Base-by-base conservation (phyloP, 92 coral and sea anemone species). In the Paramuricea clavata region DNA sequence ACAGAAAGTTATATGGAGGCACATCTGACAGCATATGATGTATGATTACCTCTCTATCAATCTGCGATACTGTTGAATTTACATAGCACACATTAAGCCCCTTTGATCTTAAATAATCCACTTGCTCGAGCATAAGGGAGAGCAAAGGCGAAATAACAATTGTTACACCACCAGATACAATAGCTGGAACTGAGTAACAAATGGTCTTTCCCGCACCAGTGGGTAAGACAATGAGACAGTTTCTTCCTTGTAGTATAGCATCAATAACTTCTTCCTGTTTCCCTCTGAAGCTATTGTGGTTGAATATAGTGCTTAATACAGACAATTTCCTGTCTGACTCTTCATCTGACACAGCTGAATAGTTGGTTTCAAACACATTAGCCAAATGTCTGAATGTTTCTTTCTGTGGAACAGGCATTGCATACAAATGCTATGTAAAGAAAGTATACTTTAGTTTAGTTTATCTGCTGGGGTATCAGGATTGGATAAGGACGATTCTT, bases 151-250 rank as follows among this genome's bases (percentile, higher is more conserved):
- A 74, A 15, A 92, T 74, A 0, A 92, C 86, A 17, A 90, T 67
- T n/a, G 92, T 90, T 2, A 90, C 75, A 57, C 87, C 75, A 21
- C 52, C 71, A 15, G 68, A 9, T 42, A 92, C 67, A 2, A 92
- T 27, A 2, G 93, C 93, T 49, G 91, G 95, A 7, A 92, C 74
- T 13, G 89, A 86, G 83, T 86, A 92, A 42, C 95, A 89, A 2
- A 92, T 47, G 8, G 92, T 89, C 42, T 88, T 91, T 21, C 94
- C 90, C 49, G 82, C 88, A 17, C 91, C 93, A 60, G 93, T 91
- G 33, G 93, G 93, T 31, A 91, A 31, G 31, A 91, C 71, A 17
- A 91, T 74, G 21, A 91, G 78, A 35, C 86, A 77, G 49, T 85
- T 49, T 33, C 68, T 50, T 21, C 87, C 76, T 17, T 60, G 32